Conservation (phyloP, 2,113 vertebrate species). For the Odontophorus gujanensis region DNA sequence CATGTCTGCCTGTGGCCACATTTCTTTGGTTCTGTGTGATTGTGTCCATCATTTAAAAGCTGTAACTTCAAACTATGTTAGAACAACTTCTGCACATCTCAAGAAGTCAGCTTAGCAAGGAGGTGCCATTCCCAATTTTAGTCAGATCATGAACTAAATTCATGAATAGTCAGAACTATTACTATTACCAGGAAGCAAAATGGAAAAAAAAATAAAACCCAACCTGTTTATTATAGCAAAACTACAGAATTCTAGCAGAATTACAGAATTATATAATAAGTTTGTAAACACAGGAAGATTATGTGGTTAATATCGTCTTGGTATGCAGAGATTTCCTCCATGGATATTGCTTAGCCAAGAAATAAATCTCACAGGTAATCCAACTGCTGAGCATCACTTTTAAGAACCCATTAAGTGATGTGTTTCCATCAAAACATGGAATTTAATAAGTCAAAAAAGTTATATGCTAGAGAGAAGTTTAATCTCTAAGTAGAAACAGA, state of each 20-base stretch:
- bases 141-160: background rate
- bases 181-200: background rate
- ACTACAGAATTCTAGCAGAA: background rate
- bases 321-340: background rate
- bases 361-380: background rate
- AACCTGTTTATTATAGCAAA: background rate
- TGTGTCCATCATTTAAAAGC: background rate
- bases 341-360: background rate
- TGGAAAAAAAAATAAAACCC: fast-evolving
- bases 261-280: background rate
- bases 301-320: background rate
- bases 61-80: background rate
- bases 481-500: background rate
- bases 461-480: background rate
- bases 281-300: background rate
- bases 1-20: background rate
- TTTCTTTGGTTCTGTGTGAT: background rate
- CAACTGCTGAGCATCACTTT: background rate
- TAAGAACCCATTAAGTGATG: background rate
- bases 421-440: background rate
- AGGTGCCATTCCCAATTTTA: background rate
- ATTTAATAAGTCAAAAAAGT: background rate
- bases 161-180: too few species aligned
- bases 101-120: background rate
- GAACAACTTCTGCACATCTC: background rate